phyloP scores from a whole-genome alignment of 1,140 invertebrate species.

The Maconellicoccus hirsutus region DNA sequence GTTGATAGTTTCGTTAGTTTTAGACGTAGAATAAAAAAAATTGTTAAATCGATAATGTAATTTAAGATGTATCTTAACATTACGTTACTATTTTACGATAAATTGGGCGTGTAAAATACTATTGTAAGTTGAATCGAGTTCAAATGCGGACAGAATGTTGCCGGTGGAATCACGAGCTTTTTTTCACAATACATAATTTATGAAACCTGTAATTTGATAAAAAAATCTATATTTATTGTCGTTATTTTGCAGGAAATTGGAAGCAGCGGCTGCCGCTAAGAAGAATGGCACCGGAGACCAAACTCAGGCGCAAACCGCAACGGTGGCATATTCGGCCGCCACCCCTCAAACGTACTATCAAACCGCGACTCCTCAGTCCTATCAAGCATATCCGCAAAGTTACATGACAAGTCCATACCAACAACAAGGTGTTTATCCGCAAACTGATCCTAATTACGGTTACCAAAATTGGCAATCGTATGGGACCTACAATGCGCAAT shows the following conservation, averaged over 20 bases:
- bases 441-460: background rate
- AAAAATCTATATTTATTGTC: too few species aligned
- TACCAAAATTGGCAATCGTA: slow-evolving; percentile 14
- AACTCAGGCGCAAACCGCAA: background rate
- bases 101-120: too few species aligned
- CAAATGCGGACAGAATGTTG: too few species aligned
- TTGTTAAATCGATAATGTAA: too few species aligned
- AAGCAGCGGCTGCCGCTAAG: background rate
- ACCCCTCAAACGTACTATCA: background rate
- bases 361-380: background rate
- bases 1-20: too few species aligned
- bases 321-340: background rate
- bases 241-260: background rate
- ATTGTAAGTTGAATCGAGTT: too few species aligned
- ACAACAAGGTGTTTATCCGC: background rate
- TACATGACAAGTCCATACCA: background rate
- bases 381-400: slow-evolving; percentile 3
- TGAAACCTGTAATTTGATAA: too few species aligned
- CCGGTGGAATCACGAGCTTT: too few species aligned
- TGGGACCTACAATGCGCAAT: background rate
- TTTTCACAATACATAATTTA: too few species aligned
- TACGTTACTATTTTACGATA: too few species aligned
- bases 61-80: too few species aligned
- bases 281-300: background rate
- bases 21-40: too few species aligned